These are phyloP conservation scores for Apolygus lucorum DNA, from an alignment of 1,140 invertebrate genomes.

Conservation along the genomic window DNA sequence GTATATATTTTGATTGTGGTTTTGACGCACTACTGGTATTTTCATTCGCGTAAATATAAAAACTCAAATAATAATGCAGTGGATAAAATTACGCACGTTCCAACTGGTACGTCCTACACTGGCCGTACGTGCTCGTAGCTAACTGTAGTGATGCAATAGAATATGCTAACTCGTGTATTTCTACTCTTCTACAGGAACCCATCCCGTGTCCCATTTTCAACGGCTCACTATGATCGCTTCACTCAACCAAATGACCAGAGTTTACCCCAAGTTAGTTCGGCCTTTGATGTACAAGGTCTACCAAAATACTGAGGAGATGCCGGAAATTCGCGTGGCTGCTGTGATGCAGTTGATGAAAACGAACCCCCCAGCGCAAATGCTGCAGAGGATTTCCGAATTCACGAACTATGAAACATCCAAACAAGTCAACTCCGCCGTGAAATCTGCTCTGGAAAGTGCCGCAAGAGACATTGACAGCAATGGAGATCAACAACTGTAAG, in stretches of 20 bases:
- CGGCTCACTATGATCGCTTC: conserved; percentile 50
- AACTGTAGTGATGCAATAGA: too few species aligned
- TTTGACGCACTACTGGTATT: too few species aligned
- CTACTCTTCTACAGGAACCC: conserved; percentile 39
- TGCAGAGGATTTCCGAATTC: conserved; percentile 56
- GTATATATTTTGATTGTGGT: too few species aligned
- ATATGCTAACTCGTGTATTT: too few species aligned
- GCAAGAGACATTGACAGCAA: conserved; percentile 37
- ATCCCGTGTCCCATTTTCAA: conserved; percentile 47
- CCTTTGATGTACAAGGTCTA: conserved; percentile 54
- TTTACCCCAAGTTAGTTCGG: conserved; percentile 43
- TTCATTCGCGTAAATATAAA: too few species aligned
- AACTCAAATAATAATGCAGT: too few species aligned
- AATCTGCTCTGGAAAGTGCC: conserved; percentile 46
- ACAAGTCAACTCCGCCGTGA: conserved; percentile 52
- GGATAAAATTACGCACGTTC: too few species aligned
- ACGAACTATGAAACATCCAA: conserved; percentile 51
- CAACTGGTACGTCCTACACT: too few species aligned
- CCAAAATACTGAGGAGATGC: conserved; percentile 49
- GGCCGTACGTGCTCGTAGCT: too few species aligned
- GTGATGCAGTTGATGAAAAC: conserved; percentile 48
- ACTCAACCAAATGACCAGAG: conserved; percentile 42
- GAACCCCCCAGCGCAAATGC: conserved; percentile 48
- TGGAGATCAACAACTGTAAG: conserved; percentile 31
- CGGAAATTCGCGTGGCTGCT: conserved; percentile 53